Base-by-base conservation (phyloP, 53 echinoderm and acorn worm species). In the Holothuria leucospilota region DNA sequence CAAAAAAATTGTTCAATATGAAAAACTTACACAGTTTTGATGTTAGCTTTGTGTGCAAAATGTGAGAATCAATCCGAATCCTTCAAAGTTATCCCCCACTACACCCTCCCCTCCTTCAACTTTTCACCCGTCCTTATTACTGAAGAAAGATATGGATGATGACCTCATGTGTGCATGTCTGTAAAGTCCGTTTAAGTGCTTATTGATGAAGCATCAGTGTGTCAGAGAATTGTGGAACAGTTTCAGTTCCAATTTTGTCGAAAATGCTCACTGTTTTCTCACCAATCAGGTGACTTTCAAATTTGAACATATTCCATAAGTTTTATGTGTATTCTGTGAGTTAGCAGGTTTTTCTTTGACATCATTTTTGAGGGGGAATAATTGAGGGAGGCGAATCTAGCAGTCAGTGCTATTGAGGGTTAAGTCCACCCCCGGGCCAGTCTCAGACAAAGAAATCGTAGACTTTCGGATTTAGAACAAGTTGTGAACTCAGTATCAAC, bases 231-330 rank as follows among this genome's bases (percentile, higher is more conserved):
- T 10, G 24, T 75, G 51, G 21, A 51, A 27, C 51, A 51, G 75
- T 51, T 75, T 26, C 75, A 75, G 41, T 0, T 75, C 49, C 52
- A 52, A n/a, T 0, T 28, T 52, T 75, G 51, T 52, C 29, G 5
- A 9, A 3, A 46, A 40, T 7, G 20, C 4, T 26, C 41, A 14
- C 49, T 75, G 23, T 21, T 46, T 75, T 75, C 51, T 26, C 16
- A 75, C 75, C 75, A 52, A 75, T 26, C 49, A 74, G 75, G 75
- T 75, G 75, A 75, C 75, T 49, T 75, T 75, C 75, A 74, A 26
- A 52, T 75, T 75, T 56, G 56, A 56, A 56, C 16, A 16, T 56
- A 56, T 15, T 56, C 56, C 56, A 18, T 56, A 56, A 56, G 18
- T 56, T 56, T 56, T 16, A 56, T 56, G 56, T 56, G 15, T 56